Base-by-base conservation (phyloP, 1,140 invertebrate genomes). In the Cydia splendana region DNA sequence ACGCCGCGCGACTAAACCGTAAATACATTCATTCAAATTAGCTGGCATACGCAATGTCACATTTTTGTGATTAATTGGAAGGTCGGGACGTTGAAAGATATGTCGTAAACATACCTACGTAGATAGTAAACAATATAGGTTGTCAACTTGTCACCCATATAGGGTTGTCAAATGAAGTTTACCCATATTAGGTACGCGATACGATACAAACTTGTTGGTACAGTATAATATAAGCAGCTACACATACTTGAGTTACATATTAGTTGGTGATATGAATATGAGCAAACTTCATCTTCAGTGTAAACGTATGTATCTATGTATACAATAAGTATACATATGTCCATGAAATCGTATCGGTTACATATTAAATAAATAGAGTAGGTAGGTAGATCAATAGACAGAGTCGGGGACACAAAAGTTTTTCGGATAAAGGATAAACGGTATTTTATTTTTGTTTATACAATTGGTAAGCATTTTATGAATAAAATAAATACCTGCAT, bases 1-100 rank as follows among this genome's bases (percentile, higher is more conserved):
- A 85, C 81, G 82, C 79, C 84, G 87, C 77, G 45, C 78, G 65
- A 74, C 80, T 81, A 81, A 80, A 79, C 84, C 84, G 85, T 87
- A 87, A 84, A 87, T 87, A 87, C 88, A 90, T 90, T 90, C 88
- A 91, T 91, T 87, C 88, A 87, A 86, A 86, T 85, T 85, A 79
- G 83, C 77, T 78, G 80, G 75, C 65, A 79, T 78, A 78, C 78
- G 74, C 74, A 76, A 80, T 78, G 80, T 77, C 79, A 79, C 80
- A 84, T 76, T 81, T 85, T 81, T 84, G 28, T 51, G 42, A 71
- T 71, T 71, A 71, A 71, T 71, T 71, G 67, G 18, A 71, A 71
- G 67, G 67, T 71, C 34, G 67, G 67, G 67, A 71, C 67, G 67
- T 71, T 71, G 67, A 71, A 71, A 71, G 67, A 71, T 71, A 42